These are phyloP conservation scores for Tinea pellionella DNA, from an alignment of 2,888 invertebrate genomes.

Conservation along the genomic window DNA sequence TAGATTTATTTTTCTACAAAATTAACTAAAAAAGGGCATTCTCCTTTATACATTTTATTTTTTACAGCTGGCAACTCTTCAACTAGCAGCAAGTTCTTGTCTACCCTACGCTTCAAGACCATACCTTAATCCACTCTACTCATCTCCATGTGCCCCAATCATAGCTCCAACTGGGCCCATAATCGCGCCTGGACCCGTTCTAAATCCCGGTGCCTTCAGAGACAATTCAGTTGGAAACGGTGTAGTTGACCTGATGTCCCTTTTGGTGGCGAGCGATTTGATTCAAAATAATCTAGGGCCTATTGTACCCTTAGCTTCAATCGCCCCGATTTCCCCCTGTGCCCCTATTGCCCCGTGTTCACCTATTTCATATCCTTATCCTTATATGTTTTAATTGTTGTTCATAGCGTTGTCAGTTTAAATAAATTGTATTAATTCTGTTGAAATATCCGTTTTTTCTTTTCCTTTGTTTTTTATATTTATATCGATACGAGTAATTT, in stretches of 20 bases:
- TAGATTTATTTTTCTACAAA: too few species aligned
- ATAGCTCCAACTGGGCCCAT: background rate
- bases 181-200: background rate
- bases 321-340: background rate
- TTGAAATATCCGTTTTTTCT: too few species aligned
- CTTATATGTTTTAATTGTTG: background rate
- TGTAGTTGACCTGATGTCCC: slow-evolving; percentile 18
- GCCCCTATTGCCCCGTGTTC: background rate
- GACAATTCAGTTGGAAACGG: slow-evolving; percentile 19
- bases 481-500: too few species aligned
- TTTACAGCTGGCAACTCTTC: background rate
- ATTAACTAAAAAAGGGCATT: too few species aligned
- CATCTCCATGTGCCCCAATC: background rate
- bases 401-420: too few species aligned
- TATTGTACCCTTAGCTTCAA: background rate
- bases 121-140: background rate
- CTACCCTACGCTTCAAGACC: background rate
- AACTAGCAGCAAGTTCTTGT: background rate
- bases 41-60: background rate
- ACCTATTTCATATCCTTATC: background rate
- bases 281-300: slow-evolving; percentile 15
- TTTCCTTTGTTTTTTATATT: too few species aligned
- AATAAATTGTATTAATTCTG: too few species aligned
- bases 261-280: slow-evolving; percentile 19
- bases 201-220: background rate